Base-by-base conservation (phyloP, 2,888 invertebrate species). In the Athripsodes cinereus region DNA sequence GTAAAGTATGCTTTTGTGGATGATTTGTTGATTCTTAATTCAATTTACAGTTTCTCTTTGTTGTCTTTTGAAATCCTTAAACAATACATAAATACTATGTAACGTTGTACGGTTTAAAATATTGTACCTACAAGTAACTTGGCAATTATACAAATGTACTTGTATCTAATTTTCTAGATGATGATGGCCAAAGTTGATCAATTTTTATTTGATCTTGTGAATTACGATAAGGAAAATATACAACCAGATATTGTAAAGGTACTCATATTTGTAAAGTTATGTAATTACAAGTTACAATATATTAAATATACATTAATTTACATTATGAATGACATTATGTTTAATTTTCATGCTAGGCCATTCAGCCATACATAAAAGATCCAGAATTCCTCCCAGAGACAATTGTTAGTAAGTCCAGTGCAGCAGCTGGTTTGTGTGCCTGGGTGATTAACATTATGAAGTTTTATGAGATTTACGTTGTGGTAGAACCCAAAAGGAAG, bases 201-300 rank as follows among this genome's bases (percentile, higher is more conserved):
- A 65, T 96, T 96, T 70, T 75, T 96, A 52, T 81, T 86, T 64
- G 86, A 88, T 67, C 77, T 96, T 46, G 83, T 90, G 18, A 87
- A 88, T 70, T 95, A 95, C 67, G 92, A 96, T 69, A 96, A 96
- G 69, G 95, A 96, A 70, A 92, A 95, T 69, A 95, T 96, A 69
- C 88, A 88, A 66, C 87, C 92, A 0, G 90, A 92, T 64, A 82
- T 93, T 52, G 86, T 93, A 2, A 94, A 92, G 76, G 93, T 91
- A 8, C 26, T n/a, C n/a, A n/a, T n/a, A n/a, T n/a, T n/a, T n/a
- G n/a, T n/a, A n/a, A n/a, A n/a, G n/a, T n/a, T n/a, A n/a, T n/a
- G n/a, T n/a, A n/a, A n/a, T n/a, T n/a, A n/a, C n/a, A n/a, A n/a
- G n/a, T n/a, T n/a, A n/a, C n/a, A n/a, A n/a, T n/a, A n/a, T n/a